Percentiles rank a stretch among this genome's conserved stretches.
phyloP scores from a whole-genome alignment of 2,797 vertebrate species.

The Lemur catta region DNA sequence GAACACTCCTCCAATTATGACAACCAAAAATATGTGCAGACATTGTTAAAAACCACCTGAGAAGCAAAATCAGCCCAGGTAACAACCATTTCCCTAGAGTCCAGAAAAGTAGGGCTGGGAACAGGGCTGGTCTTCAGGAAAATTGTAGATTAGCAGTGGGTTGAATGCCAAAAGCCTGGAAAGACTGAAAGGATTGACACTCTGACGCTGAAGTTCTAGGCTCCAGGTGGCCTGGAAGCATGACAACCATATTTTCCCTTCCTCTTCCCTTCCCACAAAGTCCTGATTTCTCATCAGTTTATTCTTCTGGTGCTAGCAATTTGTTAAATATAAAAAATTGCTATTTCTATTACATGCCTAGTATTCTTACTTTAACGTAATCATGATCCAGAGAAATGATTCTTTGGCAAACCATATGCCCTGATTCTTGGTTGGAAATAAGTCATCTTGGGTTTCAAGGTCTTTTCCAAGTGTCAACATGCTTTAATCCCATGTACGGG shows the following conservation, averaged over 20 bases:
- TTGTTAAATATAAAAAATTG: background rate
- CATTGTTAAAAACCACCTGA: background rate
- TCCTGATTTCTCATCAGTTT: background rate
- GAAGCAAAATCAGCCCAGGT: background rate
- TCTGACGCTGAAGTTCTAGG: background rate
- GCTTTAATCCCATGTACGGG: background rate
- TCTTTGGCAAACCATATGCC: background rate
- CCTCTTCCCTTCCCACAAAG: background rate
- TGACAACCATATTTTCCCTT: background rate
- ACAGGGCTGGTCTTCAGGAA: background rate
- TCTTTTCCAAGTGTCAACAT: background rate
- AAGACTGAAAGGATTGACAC: background rate
- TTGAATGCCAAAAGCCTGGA: background rate
- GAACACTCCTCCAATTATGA: background rate
- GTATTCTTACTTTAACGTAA: background rate
- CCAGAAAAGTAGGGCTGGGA: background rate
- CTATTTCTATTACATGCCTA: background rate
- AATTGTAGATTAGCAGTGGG: background rate
- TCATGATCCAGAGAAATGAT: background rate
- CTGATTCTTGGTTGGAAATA: constrained; percentile 32
- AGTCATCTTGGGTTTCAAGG: background rate
- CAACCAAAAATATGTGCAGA: background rate
- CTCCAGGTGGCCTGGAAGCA: background rate
- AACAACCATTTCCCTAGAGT: background rate
- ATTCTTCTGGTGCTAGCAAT: background rate